phyloP scores from a whole-genome alignment of 2,113 vertebrate species.

The Prunella fulvescens region DNA sequence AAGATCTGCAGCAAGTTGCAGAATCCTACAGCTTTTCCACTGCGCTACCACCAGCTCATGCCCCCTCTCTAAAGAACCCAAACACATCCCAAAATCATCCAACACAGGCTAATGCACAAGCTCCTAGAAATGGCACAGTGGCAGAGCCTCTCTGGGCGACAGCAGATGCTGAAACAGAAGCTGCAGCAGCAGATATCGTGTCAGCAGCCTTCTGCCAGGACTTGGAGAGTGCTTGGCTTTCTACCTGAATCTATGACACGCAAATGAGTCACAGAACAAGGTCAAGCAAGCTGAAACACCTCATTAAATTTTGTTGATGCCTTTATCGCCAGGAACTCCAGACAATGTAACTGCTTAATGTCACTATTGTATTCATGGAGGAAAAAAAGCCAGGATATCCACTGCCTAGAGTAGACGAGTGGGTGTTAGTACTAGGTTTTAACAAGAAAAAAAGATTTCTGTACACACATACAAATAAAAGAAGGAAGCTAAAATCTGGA shows the following conservation, averaged over 20 bases:
- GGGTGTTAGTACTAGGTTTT: background rate
- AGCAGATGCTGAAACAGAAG: background rate
- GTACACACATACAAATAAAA: background rate
- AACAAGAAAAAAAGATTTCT: background rate
- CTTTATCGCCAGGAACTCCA: background rate
- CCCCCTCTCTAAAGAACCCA: accelerated
- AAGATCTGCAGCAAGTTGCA: background rate
- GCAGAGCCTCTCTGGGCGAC: background rate
- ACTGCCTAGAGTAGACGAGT: background rate
- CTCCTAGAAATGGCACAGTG: background rate
- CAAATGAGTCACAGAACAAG: background rate
- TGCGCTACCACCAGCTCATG: background rate
- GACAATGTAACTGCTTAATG: background rate
- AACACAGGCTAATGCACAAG: accelerated
- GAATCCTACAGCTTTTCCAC: background rate
- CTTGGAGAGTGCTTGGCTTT: background rate
- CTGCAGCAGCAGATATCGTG: background rate
- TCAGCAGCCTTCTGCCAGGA: background rate
- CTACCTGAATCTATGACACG: background rate
- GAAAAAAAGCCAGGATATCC: background rate
- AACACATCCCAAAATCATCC: background rate
- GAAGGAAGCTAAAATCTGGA: background rate
- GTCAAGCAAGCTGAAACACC: conserved; percentile 1
- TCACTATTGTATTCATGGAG: background rate
- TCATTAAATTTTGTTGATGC: background rate